Evolutionary conservation across 2,113 vertebrate species (phyloP), one percentile per base, ranked within the genome.

Genomic region (Pipa parva): DNA sequence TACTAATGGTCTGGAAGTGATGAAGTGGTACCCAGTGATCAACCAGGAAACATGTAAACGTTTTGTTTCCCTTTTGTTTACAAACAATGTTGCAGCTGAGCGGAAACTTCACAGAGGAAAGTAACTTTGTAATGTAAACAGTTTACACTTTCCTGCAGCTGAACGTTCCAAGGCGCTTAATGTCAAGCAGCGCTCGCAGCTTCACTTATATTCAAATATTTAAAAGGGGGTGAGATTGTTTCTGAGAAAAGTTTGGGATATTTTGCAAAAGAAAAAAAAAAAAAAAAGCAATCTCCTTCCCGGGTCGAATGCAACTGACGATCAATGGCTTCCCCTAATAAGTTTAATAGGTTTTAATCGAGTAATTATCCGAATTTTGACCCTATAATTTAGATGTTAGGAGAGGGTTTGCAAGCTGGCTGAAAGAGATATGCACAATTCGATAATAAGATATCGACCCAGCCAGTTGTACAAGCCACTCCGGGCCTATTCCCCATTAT

Each of bases 291-390:
- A 91, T 90, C 86, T 88, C 73, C 77, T 77, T 77, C 72, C 51
- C 71, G 56, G 85, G 88, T 89, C 85, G 86, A 89, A 91, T 78
- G 84, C 84, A 87, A 85, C 81, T 76, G 83, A 49, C 83, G 88
- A 88, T 94, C 92, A 84, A 92, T 92, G 85, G 77, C 77, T 71
- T 77, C 77, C 83, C 88, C 88, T 92, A 91, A 93, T 93, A 93
- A 92, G 88, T 91, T 88, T 91, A 93, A 92, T 91, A 88, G 87
- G 87, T 90, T 92, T 91, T 92, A 92, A 92, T 93, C 89, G 88
- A 90, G 91, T 92, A 90, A 92, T 93, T 94, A 93, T 94, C 92
- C 86, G 90, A 92, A 91, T 92, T 92, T 89, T 90, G 89, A 89
- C 86, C 90, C 89, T 91, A 89, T 92, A 92, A 93, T 94, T 92